phyloP scores from a whole-genome alignment of 2,797 vertebrate genomes.

The Arremon aurantiirostris region DNA sequence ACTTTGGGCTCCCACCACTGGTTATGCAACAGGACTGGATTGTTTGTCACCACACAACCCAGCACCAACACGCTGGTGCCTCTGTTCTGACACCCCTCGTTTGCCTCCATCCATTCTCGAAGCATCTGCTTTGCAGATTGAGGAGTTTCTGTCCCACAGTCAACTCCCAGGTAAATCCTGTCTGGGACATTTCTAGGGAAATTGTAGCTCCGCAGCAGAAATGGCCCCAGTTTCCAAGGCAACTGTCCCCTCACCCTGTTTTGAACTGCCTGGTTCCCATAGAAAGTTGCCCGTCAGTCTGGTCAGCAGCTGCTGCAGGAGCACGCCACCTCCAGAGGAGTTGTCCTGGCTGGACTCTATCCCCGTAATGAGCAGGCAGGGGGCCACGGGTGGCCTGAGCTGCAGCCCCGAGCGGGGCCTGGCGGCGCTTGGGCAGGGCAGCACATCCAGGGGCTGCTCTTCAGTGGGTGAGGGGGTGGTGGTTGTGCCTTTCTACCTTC shows the following conservation, averaged over 20 bases:
- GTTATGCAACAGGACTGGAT: slow-evolving; percentile 37
- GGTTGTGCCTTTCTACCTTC: neutral
- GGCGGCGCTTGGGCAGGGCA: neutral
- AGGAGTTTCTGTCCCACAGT: slow-evolving; percentile 6
- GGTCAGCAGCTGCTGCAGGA: slow-evolving; percentile 35
- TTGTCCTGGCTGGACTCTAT: neutral
- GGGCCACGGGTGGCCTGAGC: neutral
- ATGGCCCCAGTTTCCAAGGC: slow-evolving; percentile 39
- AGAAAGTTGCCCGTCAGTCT: slow-evolving; percentile 33
- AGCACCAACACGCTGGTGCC: neutral
- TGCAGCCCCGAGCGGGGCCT: neutral
- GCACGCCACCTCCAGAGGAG: slow-evolving; percentile 1
- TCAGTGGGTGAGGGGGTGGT: neutral
- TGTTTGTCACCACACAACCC: neutral
- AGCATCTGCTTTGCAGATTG: neutral
- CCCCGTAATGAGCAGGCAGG: neutral
- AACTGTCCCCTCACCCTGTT: slow-evolving; percentile 21
- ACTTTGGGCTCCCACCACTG: slow-evolving; percentile 6
- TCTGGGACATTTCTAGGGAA: neutral
- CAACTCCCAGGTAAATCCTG: slow-evolving; percentile 21
- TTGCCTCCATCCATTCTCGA: neutral
- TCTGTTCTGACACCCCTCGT: neutral
- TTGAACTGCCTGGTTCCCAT: slow-evolving; percentile 20
- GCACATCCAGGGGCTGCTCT: rapidly evolving
- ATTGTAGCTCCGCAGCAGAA: neutral